These are phyloP conservation scores for Epinephelus awoara DNA, from an alignment of 2,797 vertebrate genomes.

Conservation along the genomic window DNA sequence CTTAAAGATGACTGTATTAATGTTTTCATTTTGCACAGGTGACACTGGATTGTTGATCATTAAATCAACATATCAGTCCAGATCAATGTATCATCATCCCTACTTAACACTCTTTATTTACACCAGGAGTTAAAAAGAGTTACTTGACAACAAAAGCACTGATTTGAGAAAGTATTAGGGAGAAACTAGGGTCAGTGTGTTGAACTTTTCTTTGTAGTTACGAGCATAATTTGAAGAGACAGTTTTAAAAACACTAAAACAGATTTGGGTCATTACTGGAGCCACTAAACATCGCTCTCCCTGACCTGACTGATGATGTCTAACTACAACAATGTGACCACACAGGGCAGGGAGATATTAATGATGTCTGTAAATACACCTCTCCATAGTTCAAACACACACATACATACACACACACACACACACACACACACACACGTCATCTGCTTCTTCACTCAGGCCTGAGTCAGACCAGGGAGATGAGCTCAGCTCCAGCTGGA, in stretches of 20 bases:
- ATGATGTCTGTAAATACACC: conserved; percentile 74
- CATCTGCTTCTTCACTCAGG: conserved; percentile 83
- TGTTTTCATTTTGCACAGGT: too few species aligned
- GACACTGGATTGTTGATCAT: too few species aligned
- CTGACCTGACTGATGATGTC: conserved; percentile 64
- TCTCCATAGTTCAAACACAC: conserved; percentile 35
- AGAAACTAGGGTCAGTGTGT: background rate
- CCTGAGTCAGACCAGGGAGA: conserved; percentile 73
- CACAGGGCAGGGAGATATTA: conserved; percentile 69
- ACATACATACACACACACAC: conserved; percentile 34
- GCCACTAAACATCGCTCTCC: conserved; percentile 50
- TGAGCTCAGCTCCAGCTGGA: conserved; percentile 83
- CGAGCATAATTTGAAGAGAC: conserved; percentile 47
- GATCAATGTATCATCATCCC: too few species aligned
- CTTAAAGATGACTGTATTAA: too few species aligned
- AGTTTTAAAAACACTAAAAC: conserved; percentile 55
- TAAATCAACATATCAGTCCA: too few species aligned
- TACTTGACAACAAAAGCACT: conserved; percentile 14
- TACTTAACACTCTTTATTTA: background rate
- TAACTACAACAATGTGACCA: conserved; percentile 72
- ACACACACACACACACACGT: conserved; percentile 52
- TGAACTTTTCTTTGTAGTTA: conserved; percentile 13
- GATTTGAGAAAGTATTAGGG: conserved; percentile 1
- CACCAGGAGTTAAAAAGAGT: background rate
- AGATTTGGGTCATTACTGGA: conserved; percentile 58